These are phyloP conservation scores for Cyprinella venusta DNA, from an alignment of 2,797 vertebrate species.

Conservation along the genomic window DNA sequence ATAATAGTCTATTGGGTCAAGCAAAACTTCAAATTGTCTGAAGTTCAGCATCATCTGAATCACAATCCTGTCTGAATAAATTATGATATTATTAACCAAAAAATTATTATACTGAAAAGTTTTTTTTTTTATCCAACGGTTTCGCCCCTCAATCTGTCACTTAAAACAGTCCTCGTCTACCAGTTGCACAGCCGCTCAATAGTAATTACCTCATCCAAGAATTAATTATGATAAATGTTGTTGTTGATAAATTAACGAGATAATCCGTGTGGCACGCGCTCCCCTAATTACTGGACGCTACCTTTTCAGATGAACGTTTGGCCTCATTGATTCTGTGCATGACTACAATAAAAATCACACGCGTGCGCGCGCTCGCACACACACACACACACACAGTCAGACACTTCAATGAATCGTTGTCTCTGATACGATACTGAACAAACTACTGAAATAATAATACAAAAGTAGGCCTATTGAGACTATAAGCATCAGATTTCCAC, in stretches of 20 bases:
- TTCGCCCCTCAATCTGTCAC: conserved; percentile 89
- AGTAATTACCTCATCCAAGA: conserved; percentile 88
- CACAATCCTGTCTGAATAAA: not conserved
- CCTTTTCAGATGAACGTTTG: conserved; percentile 74
- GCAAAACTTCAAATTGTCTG: not conserved
- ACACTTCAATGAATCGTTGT: conserved; percentile 8
- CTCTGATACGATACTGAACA: conserved; percentile 57
- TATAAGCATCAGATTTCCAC: not conserved
- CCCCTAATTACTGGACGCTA: conserved; percentile 84
- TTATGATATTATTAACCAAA: not conserved
- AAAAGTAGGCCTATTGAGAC: not conserved
- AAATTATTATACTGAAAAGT: conserved; percentile 53
- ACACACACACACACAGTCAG: not conserved
- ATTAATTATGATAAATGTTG: conserved; percentile 96
- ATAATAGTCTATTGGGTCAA: not conserved
- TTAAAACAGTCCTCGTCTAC: conserved; percentile 79
- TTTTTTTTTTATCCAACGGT: conserved; percentile 84
- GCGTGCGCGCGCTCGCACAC: conserved; percentile 6
- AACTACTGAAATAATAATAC: not conserved
- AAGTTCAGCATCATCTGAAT: not conserved
- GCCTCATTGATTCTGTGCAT: conserved; percentile 80
- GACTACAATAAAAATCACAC: conserved; percentile 61
- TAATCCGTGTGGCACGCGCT: conserved; percentile 90
- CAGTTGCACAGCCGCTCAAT: conserved; percentile 89
- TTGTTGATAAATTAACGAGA: conserved; percentile 93